phyloP scores from a whole-genome alignment of 2,797 vertebrate species.

The Notolepis coatsorum region DNA sequence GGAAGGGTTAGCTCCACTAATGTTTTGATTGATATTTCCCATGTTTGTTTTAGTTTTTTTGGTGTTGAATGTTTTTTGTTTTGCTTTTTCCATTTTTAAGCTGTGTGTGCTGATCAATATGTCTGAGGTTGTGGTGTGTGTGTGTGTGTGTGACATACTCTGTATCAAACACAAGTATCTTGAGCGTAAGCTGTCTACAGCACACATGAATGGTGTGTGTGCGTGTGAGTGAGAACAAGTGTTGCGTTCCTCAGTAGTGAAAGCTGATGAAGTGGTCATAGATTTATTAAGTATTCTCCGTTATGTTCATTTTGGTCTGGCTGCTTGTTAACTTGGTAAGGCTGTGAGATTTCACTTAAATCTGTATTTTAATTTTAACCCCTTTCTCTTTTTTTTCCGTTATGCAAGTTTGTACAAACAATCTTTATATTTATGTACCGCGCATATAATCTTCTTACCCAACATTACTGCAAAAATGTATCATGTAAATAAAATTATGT shows the following conservation, averaged over 20 bases:
- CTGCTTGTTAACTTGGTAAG: constrained; percentile 49
- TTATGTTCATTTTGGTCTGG: constrained; percentile 43
- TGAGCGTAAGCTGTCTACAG: constrained; percentile 29
- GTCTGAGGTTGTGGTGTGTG: constrained; percentile 13
- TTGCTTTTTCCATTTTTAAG: constrained; percentile 45
- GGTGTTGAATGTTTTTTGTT: constrained; percentile 51
- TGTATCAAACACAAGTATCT: constrained; percentile 36
- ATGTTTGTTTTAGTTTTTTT: constrained; percentile 60
- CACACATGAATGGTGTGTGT: constrained; percentile 17
- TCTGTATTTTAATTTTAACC: constrained; percentile 45
- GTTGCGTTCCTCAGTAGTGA: constrained; percentile 48
- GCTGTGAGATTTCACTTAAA: constrained; percentile 40
- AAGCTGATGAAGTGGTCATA: constrained; percentile 39
- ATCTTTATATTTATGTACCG: constrained; percentile 84
- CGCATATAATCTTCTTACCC: constrained; percentile 73
- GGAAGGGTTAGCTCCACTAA: constrained; percentile 62
- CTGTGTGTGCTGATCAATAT: constrained; percentile 48
- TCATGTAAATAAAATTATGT: constrained; percentile 84
- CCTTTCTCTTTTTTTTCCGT: constrained; percentile 62
- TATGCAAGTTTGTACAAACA: constrained; percentile 82
- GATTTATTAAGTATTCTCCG: constrained; percentile 12
- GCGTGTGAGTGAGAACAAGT: constrained; percentile 34
- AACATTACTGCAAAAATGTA: constrained; percentile 77
- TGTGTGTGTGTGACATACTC: constrained; percentile 35
- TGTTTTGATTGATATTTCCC: constrained; percentile 45